Conservation (phyloP, 2,888 invertebrate genomes). For the Lepas anatifera region DNA sequence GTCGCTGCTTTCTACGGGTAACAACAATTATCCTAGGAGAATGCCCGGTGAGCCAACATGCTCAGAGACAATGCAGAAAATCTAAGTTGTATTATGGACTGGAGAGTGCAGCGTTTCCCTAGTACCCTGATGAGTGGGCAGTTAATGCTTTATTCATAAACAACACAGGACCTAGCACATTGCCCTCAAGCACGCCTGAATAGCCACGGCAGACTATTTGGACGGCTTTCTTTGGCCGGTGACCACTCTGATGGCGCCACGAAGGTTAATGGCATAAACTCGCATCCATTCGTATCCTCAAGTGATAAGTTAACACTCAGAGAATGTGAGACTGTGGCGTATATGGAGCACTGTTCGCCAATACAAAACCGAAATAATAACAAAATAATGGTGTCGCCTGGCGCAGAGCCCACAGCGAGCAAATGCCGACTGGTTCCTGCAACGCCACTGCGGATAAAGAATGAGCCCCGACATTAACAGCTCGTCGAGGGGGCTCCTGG, state of each 20-base stretch:
- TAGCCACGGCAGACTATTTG: no score
- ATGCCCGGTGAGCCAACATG: background rate
- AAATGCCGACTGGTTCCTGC: no score
- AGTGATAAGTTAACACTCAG: background rate
- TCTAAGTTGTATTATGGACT: background rate
- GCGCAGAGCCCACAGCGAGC: background rate
- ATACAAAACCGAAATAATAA: no score
- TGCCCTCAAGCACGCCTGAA: no score
- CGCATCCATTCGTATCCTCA: no score
- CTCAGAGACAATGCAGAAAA: background rate
- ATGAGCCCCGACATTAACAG: no score
- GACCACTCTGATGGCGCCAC: background rate
- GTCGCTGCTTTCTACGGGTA: background rate
- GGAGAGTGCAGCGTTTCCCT: background rate
- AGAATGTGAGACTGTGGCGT: background rate
- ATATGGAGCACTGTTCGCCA: slow-evolving; percentile 5
- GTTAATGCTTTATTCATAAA: no score
- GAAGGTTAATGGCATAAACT: background rate
- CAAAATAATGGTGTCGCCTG: background rate
- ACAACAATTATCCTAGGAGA: no score
- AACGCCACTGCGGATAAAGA: no score
- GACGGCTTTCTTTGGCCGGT: no score
- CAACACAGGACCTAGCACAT: no score
- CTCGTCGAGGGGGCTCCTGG: no score
- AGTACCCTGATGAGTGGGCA: background rate